phyloP scores from a whole-genome alignment of 2,888 invertebrate genomes.

The Eubasilissa splendida region DNA sequence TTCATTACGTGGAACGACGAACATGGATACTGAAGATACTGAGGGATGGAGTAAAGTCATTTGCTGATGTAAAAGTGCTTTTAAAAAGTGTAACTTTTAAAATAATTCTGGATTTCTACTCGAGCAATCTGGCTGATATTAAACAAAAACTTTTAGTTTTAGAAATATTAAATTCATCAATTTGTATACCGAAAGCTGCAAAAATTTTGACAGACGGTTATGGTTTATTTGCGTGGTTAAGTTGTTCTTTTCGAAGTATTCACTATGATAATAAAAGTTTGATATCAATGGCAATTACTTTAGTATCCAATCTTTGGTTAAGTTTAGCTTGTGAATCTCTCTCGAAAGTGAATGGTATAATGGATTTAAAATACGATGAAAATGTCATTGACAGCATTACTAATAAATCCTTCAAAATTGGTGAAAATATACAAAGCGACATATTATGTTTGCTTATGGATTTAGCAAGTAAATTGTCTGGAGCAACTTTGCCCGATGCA shows the following conservation, averaged over 20 bases:
- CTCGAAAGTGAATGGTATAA: slow-evolving; percentile 30
- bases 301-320: slow-evolving; percentile 60
- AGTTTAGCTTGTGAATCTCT: slow-evolving; percentile 47
- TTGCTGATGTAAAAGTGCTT: slow-evolving; percentile 82
- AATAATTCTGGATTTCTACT: slow-evolving; percentile 81
- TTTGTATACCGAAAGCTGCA: slow-evolving; percentile 77
- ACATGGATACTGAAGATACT: slow-evolving; percentile 86
- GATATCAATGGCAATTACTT: slow-evolving; percentile 59
- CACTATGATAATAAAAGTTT: slow-evolving; percentile 59
- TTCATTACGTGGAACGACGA: slow-evolving; percentile 79
- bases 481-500: slow-evolving; percentile 26
- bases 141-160: slow-evolving; percentile 78
- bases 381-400: slow-evolving; percentile 29
- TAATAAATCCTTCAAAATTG: slow-evolving; percentile 51
- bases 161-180: slow-evolving; percentile 75
- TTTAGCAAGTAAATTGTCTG: slow-evolving; percentile 39
- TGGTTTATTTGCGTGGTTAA: slow-evolving; percentile 82
- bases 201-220: slow-evolving; percentile 78
- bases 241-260: slow-evolving; percentile 62
- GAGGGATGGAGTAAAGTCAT: slow-evolving; percentile 82
- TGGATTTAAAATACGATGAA: slow-evolving; percentile 14
- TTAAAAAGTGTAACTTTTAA: slow-evolving; percentile 84
- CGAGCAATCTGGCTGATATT: slow-evolving; percentile 75
- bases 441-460: slow-evolving; percentile 52
- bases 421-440: slow-evolving; percentile 49